Conservation (phyloP, 2,797 vertebrate genomes). For the Okamejei kenojei region DNA sequence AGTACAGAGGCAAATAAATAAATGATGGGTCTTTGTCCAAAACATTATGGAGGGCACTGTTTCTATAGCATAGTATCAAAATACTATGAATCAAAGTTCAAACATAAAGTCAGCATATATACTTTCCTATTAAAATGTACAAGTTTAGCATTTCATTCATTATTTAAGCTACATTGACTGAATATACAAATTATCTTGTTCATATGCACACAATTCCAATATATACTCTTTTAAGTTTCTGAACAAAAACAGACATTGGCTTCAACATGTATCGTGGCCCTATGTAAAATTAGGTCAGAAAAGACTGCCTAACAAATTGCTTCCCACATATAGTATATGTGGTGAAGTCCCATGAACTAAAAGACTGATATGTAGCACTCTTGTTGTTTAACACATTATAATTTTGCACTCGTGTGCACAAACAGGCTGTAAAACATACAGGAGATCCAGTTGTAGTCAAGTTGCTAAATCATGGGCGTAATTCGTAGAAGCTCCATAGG, state of each 20-base stretch:
- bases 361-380: not conserved
- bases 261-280: not conserved
- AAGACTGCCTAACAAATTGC: not conserved
- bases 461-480: not conserved
- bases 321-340: slow-evolving; percentile 12
- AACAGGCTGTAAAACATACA: not conserved
- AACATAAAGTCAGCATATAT: slow-evolving; percentile 26
- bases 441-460: not conserved
- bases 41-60: too few relatives aligned
- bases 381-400: slow-evolving; percentile 18
- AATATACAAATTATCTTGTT: slow-evolving; percentile 37
- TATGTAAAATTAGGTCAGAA: slow-evolving; percentile 1
- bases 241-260: not conserved
- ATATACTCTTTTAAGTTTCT: slow-evolving; percentile 32
- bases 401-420: not conserved
- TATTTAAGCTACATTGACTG: slow-evolving; percentile 22
- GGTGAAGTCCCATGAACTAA: slow-evolving; percentile 8
- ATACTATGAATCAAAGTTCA: slow-evolving; percentile 34
- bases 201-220: slow-evolving; percentile 29
- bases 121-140: slow-evolving; percentile 36
- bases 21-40: too few relatives aligned
- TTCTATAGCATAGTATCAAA: slow-evolving; percentile 33
- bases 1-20: too few relatives aligned
- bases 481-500: slow-evolving; percentile 4
- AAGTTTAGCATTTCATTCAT: slow-evolving; percentile 34